These are phyloP conservation scores for Siniperca obscura DNA, from an alignment of 2,797 vertebrate genomes.

Conservation along the genomic window DNA sequence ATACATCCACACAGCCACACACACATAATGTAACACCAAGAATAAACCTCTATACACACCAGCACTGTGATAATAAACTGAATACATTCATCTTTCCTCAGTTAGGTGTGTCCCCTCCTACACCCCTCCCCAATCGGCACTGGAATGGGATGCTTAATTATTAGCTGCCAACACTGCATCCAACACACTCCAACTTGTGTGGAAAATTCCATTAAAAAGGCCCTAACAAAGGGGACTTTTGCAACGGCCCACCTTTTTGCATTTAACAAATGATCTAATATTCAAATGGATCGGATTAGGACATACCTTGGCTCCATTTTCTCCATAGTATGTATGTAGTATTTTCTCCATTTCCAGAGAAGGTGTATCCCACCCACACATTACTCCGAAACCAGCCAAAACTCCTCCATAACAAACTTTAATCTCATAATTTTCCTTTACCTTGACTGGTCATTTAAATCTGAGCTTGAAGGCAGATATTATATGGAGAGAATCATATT, in stretches of 20 bases:
- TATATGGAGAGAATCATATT: constrained; percentile 49
- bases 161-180: not conserved
- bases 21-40: not conserved
- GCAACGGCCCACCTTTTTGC: not conserved
- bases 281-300: constrained; percentile 19
- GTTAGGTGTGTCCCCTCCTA: not conserved
- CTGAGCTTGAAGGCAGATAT: constrained; percentile 59
- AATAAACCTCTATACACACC: not conserved
- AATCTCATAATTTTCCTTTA: constrained; percentile 56
- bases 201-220: constrained; percentile 13
- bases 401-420: constrained; percentile 38
- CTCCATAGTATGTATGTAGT: no score
- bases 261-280: constrained; percentile 43
- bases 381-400: constrained; percentile 34
- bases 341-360: no score
- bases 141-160: constrained; percentile 25
- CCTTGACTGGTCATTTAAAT: constrained; percentile 65
- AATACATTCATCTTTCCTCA: constrained; percentile 10
- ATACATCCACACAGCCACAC: constrained; percentile 10
- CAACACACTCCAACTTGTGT: constrained; percentile 14
- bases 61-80: not conserved
- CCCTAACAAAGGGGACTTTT: constrained; percentile 5
- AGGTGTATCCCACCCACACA: constrained; percentile 56
- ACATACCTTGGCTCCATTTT: constrained; percentile 33
- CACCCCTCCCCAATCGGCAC: not conserved